Conservation (phyloP, 2,888 invertebrate species). For the Phrixothrix hirtus region DNA sequence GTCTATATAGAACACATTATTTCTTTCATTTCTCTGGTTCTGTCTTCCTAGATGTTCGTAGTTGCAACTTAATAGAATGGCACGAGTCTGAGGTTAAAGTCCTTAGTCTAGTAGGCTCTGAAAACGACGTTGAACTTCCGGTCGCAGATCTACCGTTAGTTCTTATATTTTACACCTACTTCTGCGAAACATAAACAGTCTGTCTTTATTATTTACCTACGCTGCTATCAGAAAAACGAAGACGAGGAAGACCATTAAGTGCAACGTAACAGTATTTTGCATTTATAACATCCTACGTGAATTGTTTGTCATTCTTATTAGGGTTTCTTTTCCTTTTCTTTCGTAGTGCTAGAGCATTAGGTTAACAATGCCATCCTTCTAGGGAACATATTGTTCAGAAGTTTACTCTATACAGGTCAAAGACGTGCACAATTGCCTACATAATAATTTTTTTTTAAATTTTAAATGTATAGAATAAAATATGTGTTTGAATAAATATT, state of each 20-base stretch:
- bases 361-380: constrained; percentile 36
- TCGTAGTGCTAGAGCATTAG: constrained; percentile 33
- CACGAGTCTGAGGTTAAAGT: constrained; percentile 51
- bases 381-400: constrained; percentile 30
- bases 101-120: constrained; percentile 53
- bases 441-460: constrained; percentile 9
- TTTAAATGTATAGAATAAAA: background rate
- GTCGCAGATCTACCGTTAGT: constrained; percentile 53
- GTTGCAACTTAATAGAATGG: constrained; percentile 30
- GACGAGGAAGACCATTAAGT: constrained; percentile 15
- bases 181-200: constrained; percentile 25
- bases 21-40: background rate
- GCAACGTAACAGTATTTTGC: constrained; percentile 20
- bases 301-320: constrained; percentile 26
- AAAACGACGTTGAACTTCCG: constrained; percentile 53
- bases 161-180: constrained; percentile 22
- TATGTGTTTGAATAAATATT: background rate
- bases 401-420: constrained; percentile 27
- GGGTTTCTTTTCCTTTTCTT: constrained; percentile 32
- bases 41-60: constrained; percentile 15
- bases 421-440: constrained; percentile 30
- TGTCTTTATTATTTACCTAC: constrained; percentile 10
- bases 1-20: too few species aligned
- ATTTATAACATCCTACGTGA: constrained; percentile 23
- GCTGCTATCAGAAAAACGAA: constrained; percentile 2